Conservation (phyloP, 1,140 invertebrate genomes). For the Nebria ingens region DNA sequence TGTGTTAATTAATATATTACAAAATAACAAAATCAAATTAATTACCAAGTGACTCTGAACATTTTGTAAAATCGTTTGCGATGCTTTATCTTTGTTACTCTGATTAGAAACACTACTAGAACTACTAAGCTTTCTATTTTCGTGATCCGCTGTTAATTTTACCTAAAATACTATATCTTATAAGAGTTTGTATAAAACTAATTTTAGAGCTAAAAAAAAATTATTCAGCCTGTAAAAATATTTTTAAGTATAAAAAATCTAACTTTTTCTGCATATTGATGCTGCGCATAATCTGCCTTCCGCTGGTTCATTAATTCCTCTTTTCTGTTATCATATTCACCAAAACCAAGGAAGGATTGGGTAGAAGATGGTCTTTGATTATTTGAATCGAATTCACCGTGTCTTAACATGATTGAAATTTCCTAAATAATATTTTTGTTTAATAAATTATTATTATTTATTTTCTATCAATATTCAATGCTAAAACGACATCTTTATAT, state of each 20-base stretch:
- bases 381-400: constrained; percentile 46
- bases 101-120: constrained; percentile 10
- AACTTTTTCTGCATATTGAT: constrained; percentile 42
- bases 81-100: constrained; percentile 18
- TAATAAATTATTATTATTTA: too few species aligned
- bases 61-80: constrained; percentile 32
- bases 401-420: constrained; percentile 37
- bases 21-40: constrained; percentile 15
- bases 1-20: not conserved
- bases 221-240: not conserved
- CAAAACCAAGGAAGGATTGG: constrained; percentile 41
- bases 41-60: constrained; percentile 30
- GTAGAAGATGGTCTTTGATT: constrained; percentile 38
- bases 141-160: not conserved
- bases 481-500: too few species aligned
- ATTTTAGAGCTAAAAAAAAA: too few species aligned
- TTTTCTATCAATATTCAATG: too few species aligned
- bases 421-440: too few species aligned
- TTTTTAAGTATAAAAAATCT: not conserved
- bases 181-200: too few species aligned
- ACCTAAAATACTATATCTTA: not conserved
- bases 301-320: constrained; percentile 37
- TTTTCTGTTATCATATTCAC: constrained; percentile 41
- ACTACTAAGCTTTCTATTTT: not conserved
- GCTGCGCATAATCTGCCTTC: constrained; percentile 40